phyloP scores from a whole-genome alignment of 2,113 vertebrate species.

The Bostrychus sinensis region DNA sequence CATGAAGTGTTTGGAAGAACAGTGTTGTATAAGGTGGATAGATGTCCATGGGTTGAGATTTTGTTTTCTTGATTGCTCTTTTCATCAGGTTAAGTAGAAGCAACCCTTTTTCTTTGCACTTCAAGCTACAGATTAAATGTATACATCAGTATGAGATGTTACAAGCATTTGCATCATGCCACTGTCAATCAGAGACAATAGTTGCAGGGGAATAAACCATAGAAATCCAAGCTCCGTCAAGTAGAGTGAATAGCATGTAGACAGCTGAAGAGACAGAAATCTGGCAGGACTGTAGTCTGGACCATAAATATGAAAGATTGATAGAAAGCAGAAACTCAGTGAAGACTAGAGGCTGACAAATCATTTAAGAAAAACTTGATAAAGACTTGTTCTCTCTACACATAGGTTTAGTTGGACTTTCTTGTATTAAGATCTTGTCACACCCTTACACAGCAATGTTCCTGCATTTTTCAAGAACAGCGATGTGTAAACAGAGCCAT shows the following conservation, averaged over 20 bases:
- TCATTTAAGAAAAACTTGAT: conserved; percentile 8
- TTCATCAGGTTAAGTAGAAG: conserved; percentile 16
- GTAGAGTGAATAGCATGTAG: conserved; percentile 29
- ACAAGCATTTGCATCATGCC: conserved; percentile 69
- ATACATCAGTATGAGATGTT: too few relatives aligned
- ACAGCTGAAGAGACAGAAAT: conserved; percentile 39
- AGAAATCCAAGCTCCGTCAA: conserved; percentile 35
- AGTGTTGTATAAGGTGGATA: conserved; percentile 7
- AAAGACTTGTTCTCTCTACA: neutral
- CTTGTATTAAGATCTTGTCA: too few relatives aligned
- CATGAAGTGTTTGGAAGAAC: conserved; percentile 31
- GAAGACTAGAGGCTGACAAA: conserved; percentile 26
- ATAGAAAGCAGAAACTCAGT: conserved; percentile 21
- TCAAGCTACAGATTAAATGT: too few relatives aligned
- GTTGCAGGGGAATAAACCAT: conserved; percentile 23
- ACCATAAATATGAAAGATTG: conserved; percentile 24
- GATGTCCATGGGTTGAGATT: conserved; percentile 22
- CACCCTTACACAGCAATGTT: too few relatives aligned
- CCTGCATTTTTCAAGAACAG: too few relatives aligned
- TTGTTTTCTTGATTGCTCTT: conserved; percentile 31
- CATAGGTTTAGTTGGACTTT: too few relatives aligned
- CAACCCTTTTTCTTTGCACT: conserved; percentile 2
- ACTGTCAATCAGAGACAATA: conserved; percentile 59
- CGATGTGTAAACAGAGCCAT: too few relatives aligned
- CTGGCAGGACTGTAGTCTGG: conserved; percentile 48